Evolutionary conservation across 2,797 vertebrate species (phyloP), one percentile per base, ranked within the genome.

Genomic region (Enteromius anoplus): DNA sequence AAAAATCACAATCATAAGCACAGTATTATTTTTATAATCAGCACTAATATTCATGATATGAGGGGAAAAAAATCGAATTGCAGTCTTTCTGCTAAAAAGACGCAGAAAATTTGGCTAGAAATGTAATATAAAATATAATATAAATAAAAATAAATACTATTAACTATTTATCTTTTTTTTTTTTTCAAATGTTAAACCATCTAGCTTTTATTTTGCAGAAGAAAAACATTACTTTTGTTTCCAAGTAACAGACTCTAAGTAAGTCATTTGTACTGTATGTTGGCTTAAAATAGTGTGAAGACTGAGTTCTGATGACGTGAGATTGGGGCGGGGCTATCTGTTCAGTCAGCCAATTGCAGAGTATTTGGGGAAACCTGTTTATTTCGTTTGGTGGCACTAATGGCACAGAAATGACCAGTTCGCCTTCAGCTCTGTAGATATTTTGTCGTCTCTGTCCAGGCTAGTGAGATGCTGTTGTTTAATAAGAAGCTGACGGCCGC

Each of bases 381-480:
- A 14, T 26, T 62, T 64, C 5, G 15, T 32, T 64, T 12, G 12
- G 12, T 32, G 26, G 2, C n/a, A 58, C 55, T 58, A 58, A 14
- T 29, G 12, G 23, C 6, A 19, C 29, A 64, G 65, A 69, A 69
- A 42, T 3, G 0, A 6, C 34, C 34, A 34, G 34, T 34, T 34
- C 17, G 2, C 26, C 2, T 11, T 58, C 55, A 58, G 9, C 1
- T 23, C n/a, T n/a, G 53, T 21, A n/a, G 21, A n/a, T 21, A 53
- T 21, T 4, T 19, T 80, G 19, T 40, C 49, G 10, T 58, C 12
- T 76, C 51, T 72, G 9, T 79, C 64, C 82, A 99, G 97, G 97
- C 97, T 82, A 91, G 62, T 49, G 97, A 99, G 89, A 91, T 99
- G 91, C 89, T 98, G 80, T 85, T 98, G 86, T 99, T 99, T 87